phyloP scores from a whole-genome alignment of 2,797 vertebrate species.

The Pseudopleuronectes americanus region DNA sequence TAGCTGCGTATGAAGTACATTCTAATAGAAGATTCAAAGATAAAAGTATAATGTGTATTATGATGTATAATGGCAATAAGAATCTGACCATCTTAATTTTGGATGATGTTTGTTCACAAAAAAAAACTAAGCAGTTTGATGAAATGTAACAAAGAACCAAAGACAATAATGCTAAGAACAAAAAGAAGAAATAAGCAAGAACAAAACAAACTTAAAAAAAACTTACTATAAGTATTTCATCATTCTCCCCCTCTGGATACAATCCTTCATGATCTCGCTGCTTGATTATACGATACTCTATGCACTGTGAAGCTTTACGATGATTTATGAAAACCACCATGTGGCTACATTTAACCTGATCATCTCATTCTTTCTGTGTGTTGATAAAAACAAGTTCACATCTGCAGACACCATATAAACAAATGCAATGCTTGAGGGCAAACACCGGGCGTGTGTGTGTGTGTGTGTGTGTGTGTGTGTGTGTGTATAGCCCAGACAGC shows the following conservation, averaged over 20 bases:
- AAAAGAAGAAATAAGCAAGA: too few species aligned
- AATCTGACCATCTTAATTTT: too few species aligned
- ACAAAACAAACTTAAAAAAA: too few species aligned
- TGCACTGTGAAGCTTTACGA: background rate
- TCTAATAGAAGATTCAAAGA: too few species aligned
- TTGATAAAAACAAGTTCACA: conserved; percentile 15
- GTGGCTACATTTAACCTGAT: background rate
- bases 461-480: conserved; percentile 9
- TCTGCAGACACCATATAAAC: conserved; percentile 31
- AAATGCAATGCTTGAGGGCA: conserved; percentile 37
- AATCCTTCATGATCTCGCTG: background rate
- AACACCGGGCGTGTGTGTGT: too few species aligned
- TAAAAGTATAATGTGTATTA: too few species aligned
- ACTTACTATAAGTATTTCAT: background rate
- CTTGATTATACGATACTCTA: background rate
- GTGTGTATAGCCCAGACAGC: conserved; percentile 30
- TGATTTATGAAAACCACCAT: background rate
- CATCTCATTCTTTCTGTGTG: conserved; percentile 16
- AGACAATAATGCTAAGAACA: too few species aligned
- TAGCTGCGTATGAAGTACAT: too few species aligned
- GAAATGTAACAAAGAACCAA: too few species aligned
- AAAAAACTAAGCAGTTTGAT: too few species aligned
- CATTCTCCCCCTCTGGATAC: background rate
- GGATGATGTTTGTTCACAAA: too few species aligned
- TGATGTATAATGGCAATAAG: too few species aligned